Percentiles rank a stretch among this genome's conserved stretches.
Conservation (phyloP, 2,797 vertebrate genomes). For the Notolabrus celidotus region DNA sequence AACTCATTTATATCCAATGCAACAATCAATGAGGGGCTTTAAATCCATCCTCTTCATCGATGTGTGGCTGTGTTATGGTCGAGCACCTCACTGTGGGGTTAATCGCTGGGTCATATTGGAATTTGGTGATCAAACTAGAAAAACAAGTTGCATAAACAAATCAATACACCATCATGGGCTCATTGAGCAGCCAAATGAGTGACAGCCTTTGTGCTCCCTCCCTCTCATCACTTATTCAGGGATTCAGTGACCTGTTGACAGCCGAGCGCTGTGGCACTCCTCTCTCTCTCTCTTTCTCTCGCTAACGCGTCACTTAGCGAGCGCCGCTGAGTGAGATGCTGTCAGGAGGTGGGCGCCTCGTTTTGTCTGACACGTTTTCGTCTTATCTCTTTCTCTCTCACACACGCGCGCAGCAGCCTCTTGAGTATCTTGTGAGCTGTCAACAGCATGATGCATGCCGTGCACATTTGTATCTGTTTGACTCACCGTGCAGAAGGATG, state of each 20-base stretch:
- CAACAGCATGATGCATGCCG: slow-evolving; percentile 3
- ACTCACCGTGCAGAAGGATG: slow-evolving; percentile 93
- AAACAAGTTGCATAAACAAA: slow-evolving; percentile 45
- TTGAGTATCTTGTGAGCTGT: slow-evolving; percentile 23
- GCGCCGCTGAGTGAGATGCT: slow-evolving; percentile 17
- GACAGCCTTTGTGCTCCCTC: slow-evolving; percentile 4
- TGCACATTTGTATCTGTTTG: neutral
- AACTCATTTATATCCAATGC: slow-evolving; percentile 9
- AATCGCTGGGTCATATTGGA: slow-evolving; percentile 8
- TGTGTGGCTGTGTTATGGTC: neutral
- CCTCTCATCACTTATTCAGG: slow-evolving; percentile 31
- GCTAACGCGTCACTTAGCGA: slow-evolving; percentile 16
- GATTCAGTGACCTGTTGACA: slow-evolving; percentile 32
- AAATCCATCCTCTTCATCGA: slow-evolving; percentile 17
- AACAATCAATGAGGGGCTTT: slow-evolving; percentile 11
- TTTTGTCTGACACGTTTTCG: slow-evolving; percentile 8
- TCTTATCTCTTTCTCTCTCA: neutral
- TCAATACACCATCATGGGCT: slow-evolving; percentile 16
- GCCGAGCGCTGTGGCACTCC: neutral
- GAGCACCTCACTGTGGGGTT: neutral
- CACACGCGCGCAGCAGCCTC: neutral
- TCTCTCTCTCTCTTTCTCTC: neutral
- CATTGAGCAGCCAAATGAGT: slow-evolving; percentile 14
- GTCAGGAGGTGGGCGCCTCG: slow-evolving; percentile 20
- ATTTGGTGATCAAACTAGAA: slow-evolving; percentile 30